These are phyloP conservation scores for Neodontobutis hainanensis DNA, from an alignment of 2,113 vertebrate genomes.

Conservation along the genomic window DNA sequence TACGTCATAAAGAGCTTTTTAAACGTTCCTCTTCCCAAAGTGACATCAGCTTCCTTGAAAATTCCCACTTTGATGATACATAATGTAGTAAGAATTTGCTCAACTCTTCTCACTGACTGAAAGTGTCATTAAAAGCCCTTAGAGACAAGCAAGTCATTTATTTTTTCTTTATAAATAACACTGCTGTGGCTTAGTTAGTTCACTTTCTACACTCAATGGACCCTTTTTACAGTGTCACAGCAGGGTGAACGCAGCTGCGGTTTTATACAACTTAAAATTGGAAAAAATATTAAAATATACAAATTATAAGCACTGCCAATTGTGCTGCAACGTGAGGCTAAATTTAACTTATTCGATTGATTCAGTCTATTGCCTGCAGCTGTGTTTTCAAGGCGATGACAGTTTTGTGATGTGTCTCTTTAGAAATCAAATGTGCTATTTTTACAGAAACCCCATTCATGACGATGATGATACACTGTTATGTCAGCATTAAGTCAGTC, in stretches of 20 bases:
- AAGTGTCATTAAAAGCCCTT: slow-evolving; percentile 48
- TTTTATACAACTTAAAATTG: background rate
- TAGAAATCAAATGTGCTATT: background rate
- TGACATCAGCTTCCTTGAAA: slow-evolving; percentile 16
- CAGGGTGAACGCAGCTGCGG: slow-evolving; percentile 25
- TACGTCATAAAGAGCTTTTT: background rate
- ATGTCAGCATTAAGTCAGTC: background rate
- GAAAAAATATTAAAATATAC: background rate
- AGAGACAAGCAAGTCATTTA: slow-evolving; percentile 50
- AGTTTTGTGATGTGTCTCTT: background rate
- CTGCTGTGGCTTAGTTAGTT: slow-evolving; percentile 29
- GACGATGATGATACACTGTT: background rate
- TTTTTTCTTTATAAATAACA: slow-evolving; percentile 44
- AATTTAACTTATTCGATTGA: slow-evolving; percentile 9
- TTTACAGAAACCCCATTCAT: background rate
- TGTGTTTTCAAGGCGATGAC: slow-evolving; percentile 6
- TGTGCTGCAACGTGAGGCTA: background rate
- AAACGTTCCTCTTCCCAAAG: background rate
- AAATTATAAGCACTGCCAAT: background rate
- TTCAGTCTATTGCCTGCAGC: slow-evolving; percentile 21
- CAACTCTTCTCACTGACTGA: slow-evolving; percentile 27
- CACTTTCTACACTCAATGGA: slow-evolving; percentile 4
- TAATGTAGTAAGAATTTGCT: slow-evolving; percentile 20
- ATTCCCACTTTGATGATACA: slow-evolving; percentile 28
- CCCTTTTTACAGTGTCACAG: slow-evolving; percentile 28